phyloP scores from a whole-genome alignment of 2,888 invertebrate species.

The Crematogaster levior region DNA sequence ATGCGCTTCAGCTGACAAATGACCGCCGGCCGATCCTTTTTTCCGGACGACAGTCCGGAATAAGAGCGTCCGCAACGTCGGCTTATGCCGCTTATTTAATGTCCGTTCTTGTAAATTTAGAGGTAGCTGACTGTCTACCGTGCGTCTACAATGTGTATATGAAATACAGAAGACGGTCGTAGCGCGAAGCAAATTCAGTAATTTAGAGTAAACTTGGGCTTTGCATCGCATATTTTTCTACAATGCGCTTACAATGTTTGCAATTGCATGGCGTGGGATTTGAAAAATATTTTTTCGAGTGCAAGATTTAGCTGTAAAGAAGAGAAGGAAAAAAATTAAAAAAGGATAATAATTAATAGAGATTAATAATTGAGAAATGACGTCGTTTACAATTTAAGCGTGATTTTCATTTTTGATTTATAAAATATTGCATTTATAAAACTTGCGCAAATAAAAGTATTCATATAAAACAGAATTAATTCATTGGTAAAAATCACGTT shows the following conservation, averaged over 20 bases:
- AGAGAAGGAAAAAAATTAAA: background rate
- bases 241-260: background rate
- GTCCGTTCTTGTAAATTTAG: conserved; percentile 65
- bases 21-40: conserved; percentile 72
- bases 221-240: background rate
- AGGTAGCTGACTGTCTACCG: conserved; percentile 24
- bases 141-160: conserved; percentile 12
- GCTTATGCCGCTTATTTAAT: conserved; percentile 70
- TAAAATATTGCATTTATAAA: too few species aligned
- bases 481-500: background rate
- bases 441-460: background rate
- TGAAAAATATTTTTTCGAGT: background rate
- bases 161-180: conserved; percentile 28
- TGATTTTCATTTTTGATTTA: conserved; percentile 11
- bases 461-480: background rate
- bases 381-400: background rate
- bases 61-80: conserved; percentile 55
- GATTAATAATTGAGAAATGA: background rate
- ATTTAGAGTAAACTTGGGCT: conserved; percentile 13
- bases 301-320: conserved; percentile 1
- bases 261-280: background rate
- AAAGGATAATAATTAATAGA: background rate
- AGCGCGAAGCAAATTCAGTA: background rate
- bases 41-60: conserved; percentile 55
- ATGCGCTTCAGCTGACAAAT: conserved; percentile 82